phyloP scores from a whole-genome alignment of 2,888 invertebrate species.

The Diploptera punctata region DNA sequence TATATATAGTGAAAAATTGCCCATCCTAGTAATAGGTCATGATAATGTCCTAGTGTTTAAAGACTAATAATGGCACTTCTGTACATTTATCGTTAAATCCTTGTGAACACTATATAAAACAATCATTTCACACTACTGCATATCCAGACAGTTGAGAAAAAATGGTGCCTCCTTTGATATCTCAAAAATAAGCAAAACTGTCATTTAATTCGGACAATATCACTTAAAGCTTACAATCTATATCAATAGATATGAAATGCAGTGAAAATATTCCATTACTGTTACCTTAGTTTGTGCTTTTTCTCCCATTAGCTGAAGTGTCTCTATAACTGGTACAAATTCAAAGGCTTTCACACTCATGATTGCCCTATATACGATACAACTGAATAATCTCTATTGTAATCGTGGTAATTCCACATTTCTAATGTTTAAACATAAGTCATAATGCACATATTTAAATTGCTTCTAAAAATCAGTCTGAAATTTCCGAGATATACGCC shows the following conservation, averaged over 20 bases:
- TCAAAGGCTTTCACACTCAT: constrained; percentile 8
- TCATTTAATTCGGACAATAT: not conserved
- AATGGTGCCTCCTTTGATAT: not conserved
- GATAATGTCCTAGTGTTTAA: too few relatives aligned
- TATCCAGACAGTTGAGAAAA: not conserved
- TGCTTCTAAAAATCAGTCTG: too few relatives aligned
- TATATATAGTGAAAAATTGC: too few relatives aligned
- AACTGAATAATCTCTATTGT: not conserved
- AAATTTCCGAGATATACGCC: too few relatives aligned
- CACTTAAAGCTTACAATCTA: not conserved
- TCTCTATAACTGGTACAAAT: constrained; percentile 9
- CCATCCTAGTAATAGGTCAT: too few relatives aligned
- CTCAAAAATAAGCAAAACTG: not conserved
- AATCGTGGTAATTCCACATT: too few relatives aligned
- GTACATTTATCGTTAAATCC: not conserved
- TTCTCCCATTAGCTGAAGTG: not conserved
- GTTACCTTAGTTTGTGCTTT: constrained; percentile 16
- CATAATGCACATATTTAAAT: too few relatives aligned
- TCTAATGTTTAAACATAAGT: too few relatives aligned
- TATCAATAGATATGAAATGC: not conserved
- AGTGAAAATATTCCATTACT: not conserved
- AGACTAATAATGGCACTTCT: too few relatives aligned
- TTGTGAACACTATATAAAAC: too few relatives aligned
- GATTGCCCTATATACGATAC: not conserved
- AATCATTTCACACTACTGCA: not conserved